Evolutionary conservation across 2,888 invertebrate species (phyloP).

Genomic region (Cyclophora punctaria): DNA sequence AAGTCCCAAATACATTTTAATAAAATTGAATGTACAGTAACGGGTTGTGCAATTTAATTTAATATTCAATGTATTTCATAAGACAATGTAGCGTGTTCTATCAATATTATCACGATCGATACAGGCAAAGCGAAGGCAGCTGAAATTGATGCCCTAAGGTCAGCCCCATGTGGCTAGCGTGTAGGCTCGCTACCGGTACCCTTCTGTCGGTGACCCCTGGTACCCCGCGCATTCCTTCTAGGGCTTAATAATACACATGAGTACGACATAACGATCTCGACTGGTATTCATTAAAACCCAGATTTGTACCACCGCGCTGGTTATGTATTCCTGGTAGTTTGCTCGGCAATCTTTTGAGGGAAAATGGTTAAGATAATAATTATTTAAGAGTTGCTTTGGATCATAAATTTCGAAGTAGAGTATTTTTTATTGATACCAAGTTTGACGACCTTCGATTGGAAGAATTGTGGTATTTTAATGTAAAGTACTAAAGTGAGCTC

Average conservation of each 20-base stretch:
- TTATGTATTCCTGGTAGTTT: slow-evolving; percentile 38
- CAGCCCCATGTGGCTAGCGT: slow-evolving; percentile 13
- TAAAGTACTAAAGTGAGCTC: too few species aligned
- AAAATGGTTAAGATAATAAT: too few species aligned
- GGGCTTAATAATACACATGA: slow-evolving; percentile 70
- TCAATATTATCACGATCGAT: slow-evolving; percentile 1
- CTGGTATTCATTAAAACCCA: slow-evolving; percentile 61
- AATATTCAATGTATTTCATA: not conserved
- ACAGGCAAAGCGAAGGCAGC: not conserved
- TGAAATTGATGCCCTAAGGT: slow-evolving; percentile 37
- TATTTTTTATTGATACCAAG: too few species aligned
- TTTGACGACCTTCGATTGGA: too few species aligned
- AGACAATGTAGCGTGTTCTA: not conserved
- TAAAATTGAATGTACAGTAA: not conserved
- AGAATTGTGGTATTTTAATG: too few species aligned
- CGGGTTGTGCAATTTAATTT: not conserved
- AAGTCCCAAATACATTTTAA: too few species aligned
- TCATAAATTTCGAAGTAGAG: too few species aligned
- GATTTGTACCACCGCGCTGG: slow-evolving; percentile 40
- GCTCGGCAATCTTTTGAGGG: slow-evolving; percentile 1
- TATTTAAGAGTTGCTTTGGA: too few species aligned
- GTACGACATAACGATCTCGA: slow-evolving; percentile 57
- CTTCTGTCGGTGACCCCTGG: slow-evolving; percentile 58
- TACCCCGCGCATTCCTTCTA: slow-evolving; percentile 65
- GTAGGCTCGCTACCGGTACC: slow-evolving; percentile 47